Evolutionary conservation across 2,113 vertebrate genomes (phyloP), one percentile per base, ranked within the genome.

Genomic region (Athene cunicularia): DNA sequence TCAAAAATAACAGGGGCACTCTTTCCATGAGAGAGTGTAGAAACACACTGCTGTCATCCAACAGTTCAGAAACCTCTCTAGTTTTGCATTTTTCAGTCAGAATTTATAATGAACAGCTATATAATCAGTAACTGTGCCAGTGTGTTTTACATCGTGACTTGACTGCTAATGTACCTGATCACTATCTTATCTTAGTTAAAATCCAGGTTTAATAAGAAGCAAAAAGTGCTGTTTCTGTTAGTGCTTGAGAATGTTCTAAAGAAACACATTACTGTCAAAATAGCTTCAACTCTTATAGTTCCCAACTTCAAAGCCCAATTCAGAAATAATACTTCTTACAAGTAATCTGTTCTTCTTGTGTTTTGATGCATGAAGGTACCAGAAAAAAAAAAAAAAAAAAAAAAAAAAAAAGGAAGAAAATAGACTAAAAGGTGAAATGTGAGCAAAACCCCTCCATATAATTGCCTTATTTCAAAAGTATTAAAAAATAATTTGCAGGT

Each of bases 151-250:
- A 91, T 39, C 12, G 26, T 96, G 96, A 97, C 80, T 91, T 85
- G 93, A 95, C 93, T 97, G 41, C 70, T 94, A 97, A 95, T 58
- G 27, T 7, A 82, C 12, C 43, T 35, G 70, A 84, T 85, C 2
- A 0, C 20, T 79, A 81, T 87, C 96, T 96, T 88, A 94, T 86
- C 76, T 91, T 52, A 28, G 47, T 72, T 86, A 88, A 92, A 80
- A 94, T 68, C 66, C 37, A 85, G 7, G 39, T 75, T 86, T 32
- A 87, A 24, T 39, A 75, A 68, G 41, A 81, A 91, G 1, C 2
- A 26, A 8, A 50, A 86, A 88, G 13, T 63, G 37, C 18, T 62
- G 16, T 73, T 80, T 74, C 83, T 52, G 56, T 43, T 84, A 80
- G 74, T 49, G 15, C 8, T 60, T 20, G 12, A 80, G 21, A 94